Evolutionary conservation across 92 coral and sea anemone species (phyloP).

Genomic region (Isaurus tuberculatus): DNA sequence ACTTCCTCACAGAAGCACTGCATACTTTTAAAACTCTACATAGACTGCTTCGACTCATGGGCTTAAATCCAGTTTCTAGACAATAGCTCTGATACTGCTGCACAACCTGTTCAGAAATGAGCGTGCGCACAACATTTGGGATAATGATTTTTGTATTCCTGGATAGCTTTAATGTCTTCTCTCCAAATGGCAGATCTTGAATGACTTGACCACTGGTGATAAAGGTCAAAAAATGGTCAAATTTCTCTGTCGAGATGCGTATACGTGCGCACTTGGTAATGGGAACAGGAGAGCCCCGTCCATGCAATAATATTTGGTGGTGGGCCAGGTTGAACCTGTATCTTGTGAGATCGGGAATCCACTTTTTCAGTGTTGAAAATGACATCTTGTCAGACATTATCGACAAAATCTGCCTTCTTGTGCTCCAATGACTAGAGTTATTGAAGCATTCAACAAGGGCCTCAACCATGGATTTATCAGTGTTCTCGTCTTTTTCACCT

Average conservation of each 20-base stretch:
- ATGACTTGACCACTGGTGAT: conserved; percentile 44
- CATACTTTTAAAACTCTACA: conserved; percentile 30
- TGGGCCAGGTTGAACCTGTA: conserved; percentile 42
- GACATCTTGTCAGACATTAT: conserved; percentile 30
- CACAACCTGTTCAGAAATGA: conserved; percentile 33
- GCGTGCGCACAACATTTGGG: conserved; percentile 44
- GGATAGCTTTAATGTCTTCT: conserved; percentile 19
- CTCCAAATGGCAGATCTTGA: conserved; percentile 57
- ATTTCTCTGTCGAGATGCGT: not conserved
- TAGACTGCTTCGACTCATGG: conserved; percentile 21
- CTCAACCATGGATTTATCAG: not conserved
- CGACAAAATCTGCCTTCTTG: conserved; percentile 25
- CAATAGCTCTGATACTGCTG: conserved; percentile 38
- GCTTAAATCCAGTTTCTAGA: conserved; percentile 14
- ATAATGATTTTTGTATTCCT: not conserved
- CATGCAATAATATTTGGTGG: conserved; percentile 37
- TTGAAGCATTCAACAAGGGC: conserved; percentile 20
- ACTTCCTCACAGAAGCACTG: conserved; percentile 45
- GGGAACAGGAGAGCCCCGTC: conserved; percentile 20
- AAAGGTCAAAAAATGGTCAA: conserved; percentile 53
- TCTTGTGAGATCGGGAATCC: conserved; percentile 40
- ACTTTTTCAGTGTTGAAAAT: conserved; percentile 1
- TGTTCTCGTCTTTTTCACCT: not conserved
- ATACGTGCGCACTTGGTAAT: not conserved
- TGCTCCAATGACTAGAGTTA: conserved; percentile 26